Conservation (phyloP, 2,797 vertebrate species). For the Ctenochaetus hawaiiensis region DNA sequence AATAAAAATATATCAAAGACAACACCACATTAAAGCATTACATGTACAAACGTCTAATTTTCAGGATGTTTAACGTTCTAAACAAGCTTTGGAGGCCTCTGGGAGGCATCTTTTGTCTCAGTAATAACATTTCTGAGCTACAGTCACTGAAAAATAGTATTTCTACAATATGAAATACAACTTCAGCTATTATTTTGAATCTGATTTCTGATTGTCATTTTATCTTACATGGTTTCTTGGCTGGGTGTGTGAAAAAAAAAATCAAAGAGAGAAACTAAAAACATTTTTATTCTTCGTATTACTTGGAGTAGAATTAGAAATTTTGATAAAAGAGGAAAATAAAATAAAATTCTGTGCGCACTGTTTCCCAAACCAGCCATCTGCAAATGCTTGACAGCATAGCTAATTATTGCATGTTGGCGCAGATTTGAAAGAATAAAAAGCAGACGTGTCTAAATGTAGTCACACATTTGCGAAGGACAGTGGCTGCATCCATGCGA, state of each 20-base stretch:
- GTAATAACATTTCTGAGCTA: constrained; percentile 27
- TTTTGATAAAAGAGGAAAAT: not conserved
- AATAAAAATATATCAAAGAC: constrained; percentile 10
- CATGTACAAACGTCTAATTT: not conserved
- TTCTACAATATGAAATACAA: not conserved
- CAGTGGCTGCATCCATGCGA: not conserved
- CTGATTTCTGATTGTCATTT: not conserved
- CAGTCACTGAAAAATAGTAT: constrained; percentile 3
- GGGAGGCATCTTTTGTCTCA: not conserved
- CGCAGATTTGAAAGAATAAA: constrained; percentile 5
- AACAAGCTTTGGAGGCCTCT: not conserved
- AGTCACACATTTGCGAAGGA: constrained; percentile 5
- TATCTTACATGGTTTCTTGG: not conserved
- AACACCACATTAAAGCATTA: not conserved
- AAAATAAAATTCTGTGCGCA: not conserved
- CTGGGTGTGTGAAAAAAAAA: not conserved
- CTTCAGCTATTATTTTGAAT: not conserved
- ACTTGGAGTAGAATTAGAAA: not conserved
- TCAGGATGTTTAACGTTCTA: not conserved
- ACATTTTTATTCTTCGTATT: not conserved
- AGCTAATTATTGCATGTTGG: constrained; percentile 9
- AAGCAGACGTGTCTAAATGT: constrained; percentile 33
- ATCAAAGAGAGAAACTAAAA: not conserved
- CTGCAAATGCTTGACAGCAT: not conserved
- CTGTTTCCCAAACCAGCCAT: not conserved